A percentile compares a stretch with the other conserved stretches of the same genome.
phyloP scores from a whole-genome alignment of 2,888 invertebrate genomes.

The Melanostoma mellinum region DNA sequence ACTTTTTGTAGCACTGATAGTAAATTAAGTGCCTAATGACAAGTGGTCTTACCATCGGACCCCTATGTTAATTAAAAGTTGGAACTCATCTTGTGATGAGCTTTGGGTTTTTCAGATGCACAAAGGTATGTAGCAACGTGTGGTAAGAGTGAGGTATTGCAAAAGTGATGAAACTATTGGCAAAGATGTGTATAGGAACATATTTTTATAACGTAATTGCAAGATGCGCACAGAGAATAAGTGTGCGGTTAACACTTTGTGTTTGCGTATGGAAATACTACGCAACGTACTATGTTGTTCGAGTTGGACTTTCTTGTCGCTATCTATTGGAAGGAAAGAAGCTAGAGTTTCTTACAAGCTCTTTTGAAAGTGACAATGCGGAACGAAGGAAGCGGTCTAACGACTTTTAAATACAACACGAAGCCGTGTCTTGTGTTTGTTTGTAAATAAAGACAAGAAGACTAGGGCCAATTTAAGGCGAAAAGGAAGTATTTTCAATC shows the following conservation, averaged over 20 bases:
- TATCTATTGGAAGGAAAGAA: too few species aligned
- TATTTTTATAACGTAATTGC: constrained; percentile 5
- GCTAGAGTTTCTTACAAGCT: too few species aligned
- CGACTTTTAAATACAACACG: too few species aligned
- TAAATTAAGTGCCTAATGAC: constrained; percentile 23
- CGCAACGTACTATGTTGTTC: neutral
- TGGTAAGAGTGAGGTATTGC: constrained; percentile 17
- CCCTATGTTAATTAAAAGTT: constrained; percentile 29
- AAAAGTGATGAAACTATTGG: constrained; percentile 1
- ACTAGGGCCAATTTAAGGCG: too few species aligned
- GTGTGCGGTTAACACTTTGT: neutral
- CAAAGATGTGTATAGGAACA: neutral
- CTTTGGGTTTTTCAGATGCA: constrained; percentile 21
- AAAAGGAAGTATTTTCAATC: too few species aligned
- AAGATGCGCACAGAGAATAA: constrained; percentile 21
- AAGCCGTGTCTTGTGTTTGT: too few species aligned
- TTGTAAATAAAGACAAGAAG: too few species aligned
- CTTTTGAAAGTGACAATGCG: too few species aligned
- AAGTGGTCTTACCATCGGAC: constrained; percentile 1
- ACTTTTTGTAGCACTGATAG: constrained; percentile 21
- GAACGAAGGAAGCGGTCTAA: too few species aligned
- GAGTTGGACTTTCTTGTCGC: neutral
- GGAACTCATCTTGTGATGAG: constrained; percentile 27
- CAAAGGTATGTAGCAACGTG: constrained; percentile 5
- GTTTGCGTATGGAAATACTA: neutral